Conservation (phyloP, 2,113 vertebrate species). For the Sceloporus tristichus region DNA sequence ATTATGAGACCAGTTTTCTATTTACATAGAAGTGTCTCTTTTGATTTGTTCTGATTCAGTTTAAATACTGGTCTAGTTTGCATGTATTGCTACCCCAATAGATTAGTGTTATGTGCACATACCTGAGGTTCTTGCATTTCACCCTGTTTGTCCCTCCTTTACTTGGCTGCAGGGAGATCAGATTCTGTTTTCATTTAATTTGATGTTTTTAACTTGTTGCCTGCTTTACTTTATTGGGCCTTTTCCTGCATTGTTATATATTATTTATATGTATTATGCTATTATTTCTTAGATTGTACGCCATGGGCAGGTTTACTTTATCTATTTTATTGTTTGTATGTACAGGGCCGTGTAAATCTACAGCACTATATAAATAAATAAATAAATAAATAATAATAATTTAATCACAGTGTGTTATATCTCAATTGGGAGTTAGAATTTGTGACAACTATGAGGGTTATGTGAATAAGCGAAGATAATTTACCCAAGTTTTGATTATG, state of each 20-base stretch:
- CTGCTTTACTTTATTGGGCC: no score
- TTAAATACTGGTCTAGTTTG: not conserved
- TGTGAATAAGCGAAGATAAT: not conserved
- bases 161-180: not conserved
- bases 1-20: no score
- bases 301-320: no score
- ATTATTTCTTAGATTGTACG: no score
- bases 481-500: not conserved
- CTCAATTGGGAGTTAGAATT: not conserved
- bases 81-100: not conserved
- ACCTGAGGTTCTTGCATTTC: not conserved
- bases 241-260: no score
- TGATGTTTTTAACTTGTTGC: not conserved
- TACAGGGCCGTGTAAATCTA: no score
- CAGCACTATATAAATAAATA: no score
- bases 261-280: no score
- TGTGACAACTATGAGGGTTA: not conserved
- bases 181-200: slow-evolving; percentile 5
- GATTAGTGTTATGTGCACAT: no score
- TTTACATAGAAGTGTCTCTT: no score
- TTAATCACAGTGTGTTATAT: not conserved
- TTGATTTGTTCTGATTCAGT: not conserved
- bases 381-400: no score
- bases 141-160: not conserved
- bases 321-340: no score